Evolutionary conservation across 2,888 invertebrate species (phyloP).

Genomic region (Dastarcus helophoroides): DNA sequence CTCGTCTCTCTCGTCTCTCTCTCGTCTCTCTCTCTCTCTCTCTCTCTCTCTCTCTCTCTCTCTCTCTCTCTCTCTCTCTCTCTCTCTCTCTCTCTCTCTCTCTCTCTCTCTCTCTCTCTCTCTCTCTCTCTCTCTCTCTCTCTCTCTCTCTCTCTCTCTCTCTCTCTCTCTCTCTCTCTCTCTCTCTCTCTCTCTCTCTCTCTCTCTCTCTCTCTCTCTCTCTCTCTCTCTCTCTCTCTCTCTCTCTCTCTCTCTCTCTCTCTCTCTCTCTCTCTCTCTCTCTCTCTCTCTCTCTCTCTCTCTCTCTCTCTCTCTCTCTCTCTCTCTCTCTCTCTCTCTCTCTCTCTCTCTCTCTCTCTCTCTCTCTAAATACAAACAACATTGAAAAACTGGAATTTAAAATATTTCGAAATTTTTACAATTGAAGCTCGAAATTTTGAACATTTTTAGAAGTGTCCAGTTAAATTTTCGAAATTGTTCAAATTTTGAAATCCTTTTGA

Average conservation of each 20-base stretch:
- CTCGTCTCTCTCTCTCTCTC: too few species aligned
- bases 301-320: constrained; percentile 2
- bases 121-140: constrained; percentile 2
- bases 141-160: constrained; percentile 2
- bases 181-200: constrained; percentile 2
- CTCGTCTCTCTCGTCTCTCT: too few species aligned
- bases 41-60: too few species aligned
- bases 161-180: constrained; percentile 2
- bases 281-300: constrained; percentile 2
- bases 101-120: constrained; percentile 2
- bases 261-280: constrained; percentile 2
- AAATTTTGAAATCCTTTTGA: too few species aligned
- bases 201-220: constrained; percentile 2
- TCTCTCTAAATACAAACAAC: too few species aligned
- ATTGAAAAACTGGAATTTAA: background rate
- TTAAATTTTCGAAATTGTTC: too few species aligned
- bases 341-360: too few species aligned
- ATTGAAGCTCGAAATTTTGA: too few species aligned
- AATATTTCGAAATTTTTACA: too few species aligned
- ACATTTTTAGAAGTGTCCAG: too few species aligned
- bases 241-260: constrained; percentile 2
- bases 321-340: constrained; percentile 2
- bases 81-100: constrained; percentile 2
- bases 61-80: constrained; percentile 2
- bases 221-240: constrained; percentile 2